phyloP scores from a whole-genome alignment of 2,113 vertebrate genomes.

The Sorex araneus region DNA sequence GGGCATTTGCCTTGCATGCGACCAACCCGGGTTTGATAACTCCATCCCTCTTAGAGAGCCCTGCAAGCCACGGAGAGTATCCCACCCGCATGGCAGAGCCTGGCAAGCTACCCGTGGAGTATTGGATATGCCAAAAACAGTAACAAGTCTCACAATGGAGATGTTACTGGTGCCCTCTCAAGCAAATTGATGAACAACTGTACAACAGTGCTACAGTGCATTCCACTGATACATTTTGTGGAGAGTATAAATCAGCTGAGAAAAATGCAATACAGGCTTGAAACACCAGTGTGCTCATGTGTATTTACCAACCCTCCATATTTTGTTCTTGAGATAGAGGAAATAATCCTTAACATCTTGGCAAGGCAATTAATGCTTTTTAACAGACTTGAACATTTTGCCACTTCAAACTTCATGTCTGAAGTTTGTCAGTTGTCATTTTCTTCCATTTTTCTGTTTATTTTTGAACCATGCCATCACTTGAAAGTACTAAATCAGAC shows the following conservation, averaged over 20 bases:
- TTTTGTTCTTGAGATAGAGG: constrained; percentile 74
- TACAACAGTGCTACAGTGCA: too few species aligned
- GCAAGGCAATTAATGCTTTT: constrained; percentile 65
- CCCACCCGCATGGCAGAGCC: too few species aligned
- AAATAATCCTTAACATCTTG: constrained; percentile 74
- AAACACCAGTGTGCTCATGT: constrained; percentile 60
- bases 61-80: too few species aligned
- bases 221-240: neutral
- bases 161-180: too few species aligned
- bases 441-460: constrained; percentile 69
- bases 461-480: constrained; percentile 56
- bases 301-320: constrained; percentile 65
- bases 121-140: too few species aligned
- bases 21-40: too few species aligned
- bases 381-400: constrained; percentile 65
- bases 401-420: constrained; percentile 56
- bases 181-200: too few species aligned
- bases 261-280: constrained; percentile 66
- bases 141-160: too few species aligned
- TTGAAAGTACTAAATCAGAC: constrained; percentile 34
- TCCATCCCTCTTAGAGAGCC: too few species aligned
- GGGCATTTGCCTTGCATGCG: too few species aligned
- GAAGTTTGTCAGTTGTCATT: constrained; percentile 61
- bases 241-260: constrained; percentile 47
- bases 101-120: too few species aligned